Conservation (phyloP, 2,888 invertebrate species). For the Linnaemya vulpina region DNA sequence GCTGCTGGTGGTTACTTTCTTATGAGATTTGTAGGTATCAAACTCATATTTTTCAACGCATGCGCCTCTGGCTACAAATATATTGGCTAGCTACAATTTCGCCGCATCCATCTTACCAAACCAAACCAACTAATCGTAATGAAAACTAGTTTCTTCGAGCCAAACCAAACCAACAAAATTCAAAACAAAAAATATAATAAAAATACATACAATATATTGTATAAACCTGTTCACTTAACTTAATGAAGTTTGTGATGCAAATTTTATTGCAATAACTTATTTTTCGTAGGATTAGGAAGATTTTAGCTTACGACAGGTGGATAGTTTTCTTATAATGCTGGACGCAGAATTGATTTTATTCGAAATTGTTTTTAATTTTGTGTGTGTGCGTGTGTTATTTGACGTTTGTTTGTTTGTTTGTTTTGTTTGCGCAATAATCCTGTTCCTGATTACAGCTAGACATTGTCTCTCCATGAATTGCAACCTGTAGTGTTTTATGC, state of each 20-base stretch:
- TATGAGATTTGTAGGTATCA: constrained; percentile 43
- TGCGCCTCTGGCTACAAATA: constrained; percentile 56
- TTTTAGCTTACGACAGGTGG: constrained; percentile 63
- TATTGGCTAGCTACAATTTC: constrained; percentile 57
- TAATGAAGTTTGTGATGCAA: constrained; percentile 64
- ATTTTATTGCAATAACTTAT: constrained; percentile 66
- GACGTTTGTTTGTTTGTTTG: constrained; percentile 9
- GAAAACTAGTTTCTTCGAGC: constrained; percentile 56
- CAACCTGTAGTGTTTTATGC: constrained; percentile 50
- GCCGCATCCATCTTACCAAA: constrained; percentile 55
- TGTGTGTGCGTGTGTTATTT: constrained; percentile 1
- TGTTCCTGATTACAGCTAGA: constrained; percentile 56
- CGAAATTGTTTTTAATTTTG: constrained; percentile 34
- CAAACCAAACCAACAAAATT: constrained; percentile 37
- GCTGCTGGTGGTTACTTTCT: constrained; percentile 43
- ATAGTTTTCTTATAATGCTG: constrained; percentile 60
- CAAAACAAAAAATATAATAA: constrained; percentile 1
- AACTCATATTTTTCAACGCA: constrained; percentile 35
- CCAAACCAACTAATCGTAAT: constrained; percentile 53
- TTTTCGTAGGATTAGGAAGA: constrained; percentile 63
- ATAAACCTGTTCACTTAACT: constrained; percentile 64
- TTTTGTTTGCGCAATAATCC: constrained; percentile 57
- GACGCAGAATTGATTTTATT: constrained; percentile 49
- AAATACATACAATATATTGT: not conserved
- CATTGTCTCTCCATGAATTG: constrained; percentile 43